Base-by-base conservation (phyloP, 1,140 invertebrate species). In the Tetragonula clypearis region DNA sequence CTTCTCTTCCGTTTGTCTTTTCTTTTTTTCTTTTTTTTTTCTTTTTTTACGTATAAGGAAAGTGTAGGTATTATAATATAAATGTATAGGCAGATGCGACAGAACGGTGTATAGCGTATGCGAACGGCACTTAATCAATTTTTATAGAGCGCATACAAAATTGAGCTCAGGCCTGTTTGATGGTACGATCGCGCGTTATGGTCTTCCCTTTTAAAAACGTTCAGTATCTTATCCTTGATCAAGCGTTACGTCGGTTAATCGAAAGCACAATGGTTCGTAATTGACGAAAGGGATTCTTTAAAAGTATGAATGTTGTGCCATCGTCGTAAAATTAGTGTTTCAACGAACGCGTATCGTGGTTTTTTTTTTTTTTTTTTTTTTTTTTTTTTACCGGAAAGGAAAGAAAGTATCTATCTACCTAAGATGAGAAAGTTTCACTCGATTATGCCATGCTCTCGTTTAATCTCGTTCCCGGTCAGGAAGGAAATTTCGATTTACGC, bases 201-300 rank as follows among this genome's bases (percentile, higher is more conserved):
- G 26, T 75, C 14, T 35, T n/a, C 14, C 35, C 15, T 65, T 41
- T 11, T 19, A 41, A n/a, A n/a, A 77, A 62, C 23, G 17, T n/a
- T 26, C 56, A n/a, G 23, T 23, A 53, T 12, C 55, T 62, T 53
- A 26, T 41, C 9, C 5, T 8, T 4, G 55, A 78, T 76, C 60
- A 74, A 74, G 30, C 58, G 19, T 69, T 15, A 2, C 21, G 49
- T 76, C n/a, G 1, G 35, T 77, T 19, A 41, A 65, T 21, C n/a
- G 56, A 69, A 41, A 58, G 58, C 12, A 21, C 56, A 15, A 62
- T 69, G 68, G 19, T 84, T 41, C 55, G 35, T 86, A 79, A 86
- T 86, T 76, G 82, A 86, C 85, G 41, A 86, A 82, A 81, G 65
- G 66, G 58, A 79, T 78, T n/a, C 71, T 66, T 56, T n/a, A 23